Evolutionary conservation across 2,113 vertebrate species (phyloP).

Genomic region (Forbesichthys papilliferus): DNA sequence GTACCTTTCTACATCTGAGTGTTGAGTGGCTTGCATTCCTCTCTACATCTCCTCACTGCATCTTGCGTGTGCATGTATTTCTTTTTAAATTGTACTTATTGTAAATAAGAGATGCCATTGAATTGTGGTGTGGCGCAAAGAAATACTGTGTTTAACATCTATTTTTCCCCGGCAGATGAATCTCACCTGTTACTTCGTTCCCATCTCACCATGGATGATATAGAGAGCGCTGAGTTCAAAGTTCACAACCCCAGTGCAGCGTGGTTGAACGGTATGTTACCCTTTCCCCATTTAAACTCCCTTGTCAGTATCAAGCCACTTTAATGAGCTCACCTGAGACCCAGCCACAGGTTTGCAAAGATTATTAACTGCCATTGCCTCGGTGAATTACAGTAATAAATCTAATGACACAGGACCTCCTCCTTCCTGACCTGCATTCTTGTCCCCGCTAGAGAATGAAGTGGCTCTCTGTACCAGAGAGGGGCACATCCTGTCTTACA

Average conservation of each 20-base stretch:
- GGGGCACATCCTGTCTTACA: conserved; percentile 73
- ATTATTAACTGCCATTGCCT: not conserved
- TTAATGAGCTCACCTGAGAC: not conserved
- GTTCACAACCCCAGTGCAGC: conserved; percentile 66
- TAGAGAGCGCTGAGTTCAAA: conserved; percentile 75
- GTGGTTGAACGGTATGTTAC: conserved; percentile 76
- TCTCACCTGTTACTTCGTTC: conserved; percentile 69
- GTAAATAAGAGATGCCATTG: too few relatives aligned
- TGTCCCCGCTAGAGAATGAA: conserved; percentile 69
- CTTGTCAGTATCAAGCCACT: not conserved
- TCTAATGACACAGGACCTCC: conserved; percentile 11
- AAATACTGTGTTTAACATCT: not conserved
- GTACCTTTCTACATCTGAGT: too few relatives aligned
- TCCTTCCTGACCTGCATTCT: conserved; percentile 11
- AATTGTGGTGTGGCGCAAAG: not conserved
- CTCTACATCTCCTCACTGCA: too few relatives aligned
- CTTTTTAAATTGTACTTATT: too few relatives aligned
- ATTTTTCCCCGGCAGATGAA: conserved; percentile 61
- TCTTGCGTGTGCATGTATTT: too few relatives aligned
- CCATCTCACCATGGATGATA: conserved; percentile 76
- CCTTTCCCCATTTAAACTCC: not conserved
- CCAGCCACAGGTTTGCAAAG: not conserved
- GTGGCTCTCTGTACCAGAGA: conserved; percentile 73
- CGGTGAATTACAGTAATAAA: not conserved
- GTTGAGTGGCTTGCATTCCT: too few relatives aligned